phyloP scores from a whole-genome alignment of 2,797 vertebrate genomes.

The Rhinoraja longicauda region DNA sequence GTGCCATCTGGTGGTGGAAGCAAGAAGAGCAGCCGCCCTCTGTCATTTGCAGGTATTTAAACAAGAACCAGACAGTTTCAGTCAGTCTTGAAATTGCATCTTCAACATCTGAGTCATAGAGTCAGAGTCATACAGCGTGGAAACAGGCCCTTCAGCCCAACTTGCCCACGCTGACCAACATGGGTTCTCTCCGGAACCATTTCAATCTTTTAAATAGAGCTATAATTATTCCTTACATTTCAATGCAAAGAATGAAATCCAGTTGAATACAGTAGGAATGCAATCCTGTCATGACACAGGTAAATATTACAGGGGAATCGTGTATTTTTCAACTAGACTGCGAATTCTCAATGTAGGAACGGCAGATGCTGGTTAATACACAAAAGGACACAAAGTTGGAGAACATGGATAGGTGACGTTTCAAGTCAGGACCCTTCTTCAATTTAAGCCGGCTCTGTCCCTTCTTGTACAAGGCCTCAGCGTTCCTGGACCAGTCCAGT shows the following conservation, averaged over 20 bases:
- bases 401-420: too few species aligned
- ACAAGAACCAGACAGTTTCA: background rate
- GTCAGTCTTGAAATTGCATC: background rate
- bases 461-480: too few species aligned
- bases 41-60: background rate
- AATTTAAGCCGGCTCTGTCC: too few species aligned
- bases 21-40: slow-evolving; percentile 29
- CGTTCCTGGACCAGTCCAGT: too few species aligned
- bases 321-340: too few species aligned
- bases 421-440: too few species aligned
- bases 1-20: slow-evolving; percentile 51
- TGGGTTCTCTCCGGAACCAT: too few species aligned
- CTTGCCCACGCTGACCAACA: too few species aligned
- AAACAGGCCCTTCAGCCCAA: too few species aligned
- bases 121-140: too few species aligned
- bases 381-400: too few species aligned
- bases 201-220: background rate
- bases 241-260: background rate
- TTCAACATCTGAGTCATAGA: background rate
- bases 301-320: background rate
- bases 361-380: too few species aligned
- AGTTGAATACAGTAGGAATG: background rate
- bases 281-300: background rate
- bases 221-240: background rate
- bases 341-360: background rate